Percentiles rank a stretch among this genome's conserved stretches.
Conservation (phyloP, 2,797 vertebrate genomes). For the Rousettus madagascariensis region DNA sequence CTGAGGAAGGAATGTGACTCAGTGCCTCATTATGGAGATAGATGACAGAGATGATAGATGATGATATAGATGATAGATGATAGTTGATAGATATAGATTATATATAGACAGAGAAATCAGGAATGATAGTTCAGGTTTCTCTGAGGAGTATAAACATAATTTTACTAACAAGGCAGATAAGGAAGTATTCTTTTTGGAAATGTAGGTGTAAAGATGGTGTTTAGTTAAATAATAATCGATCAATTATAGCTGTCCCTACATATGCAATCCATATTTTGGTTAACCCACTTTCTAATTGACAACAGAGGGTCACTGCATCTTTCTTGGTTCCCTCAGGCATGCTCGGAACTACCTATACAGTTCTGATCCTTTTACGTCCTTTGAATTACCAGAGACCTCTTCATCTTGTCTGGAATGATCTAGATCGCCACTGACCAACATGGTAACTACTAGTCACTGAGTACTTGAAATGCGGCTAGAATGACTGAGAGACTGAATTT, state of each 20-base stretch:
- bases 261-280: conserved; percentile 1
- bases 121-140: background rate
- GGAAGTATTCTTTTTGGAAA: background rate
- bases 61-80: background rate
- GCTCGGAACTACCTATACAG: background rate
- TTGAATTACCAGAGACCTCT: background rate
- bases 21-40: background rate
- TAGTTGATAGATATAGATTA: background rate
- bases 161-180: background rate
- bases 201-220: background rate
- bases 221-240: conserved; percentile 25
- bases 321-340: background rate
- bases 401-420: conserved; percentile 5
- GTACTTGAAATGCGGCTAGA: conserved; percentile 15
- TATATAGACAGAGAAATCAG: background rate
- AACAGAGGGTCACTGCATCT: background rate
- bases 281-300: background rate
- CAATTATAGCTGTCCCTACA: background rate
- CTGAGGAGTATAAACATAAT: background rate
- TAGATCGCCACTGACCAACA: background rate
- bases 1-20: background rate
- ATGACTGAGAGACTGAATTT: background rate
- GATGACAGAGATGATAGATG: background rate
- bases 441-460: background rate
- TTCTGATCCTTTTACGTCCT: background rate